A percentile compares a stretch with the other conserved stretches of the same genome.
Conservation (phyloP, 2,113 vertebrate genomes). For the Alethe diademata region DNA sequence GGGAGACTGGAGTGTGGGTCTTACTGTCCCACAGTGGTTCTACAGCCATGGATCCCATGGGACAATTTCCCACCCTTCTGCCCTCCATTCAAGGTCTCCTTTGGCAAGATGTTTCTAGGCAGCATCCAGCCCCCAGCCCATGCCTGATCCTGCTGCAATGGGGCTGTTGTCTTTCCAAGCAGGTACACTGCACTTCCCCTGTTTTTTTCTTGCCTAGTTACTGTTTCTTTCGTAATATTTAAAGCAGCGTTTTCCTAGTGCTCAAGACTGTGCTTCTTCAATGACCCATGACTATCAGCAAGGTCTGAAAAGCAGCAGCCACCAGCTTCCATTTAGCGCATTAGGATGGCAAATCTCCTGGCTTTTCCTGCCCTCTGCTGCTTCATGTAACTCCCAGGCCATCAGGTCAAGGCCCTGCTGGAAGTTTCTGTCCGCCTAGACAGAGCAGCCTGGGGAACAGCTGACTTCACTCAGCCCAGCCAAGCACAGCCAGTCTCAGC, state of each 20-base stretch:
- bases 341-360: neutral
- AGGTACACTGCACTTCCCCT: neutral
- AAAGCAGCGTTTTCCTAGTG: neutral
- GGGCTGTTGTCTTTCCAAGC: neutral
- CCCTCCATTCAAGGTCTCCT: neutral
- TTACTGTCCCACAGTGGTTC: neutral
- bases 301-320: neutral
- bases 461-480: neutral
- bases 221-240: neutral
- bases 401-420: neutral
- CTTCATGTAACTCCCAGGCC: neutral
- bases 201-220: neutral
- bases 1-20: neutral
- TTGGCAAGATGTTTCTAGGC: neutral
- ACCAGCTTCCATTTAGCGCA: neutral
- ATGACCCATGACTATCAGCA: neutral
- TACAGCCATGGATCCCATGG: rapidly evolving
- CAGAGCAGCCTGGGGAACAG: rapidly evolving
- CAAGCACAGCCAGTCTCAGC: neutral
- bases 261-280: neutral
- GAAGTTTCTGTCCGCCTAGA: neutral
- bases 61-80: neutral
- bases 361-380: neutral
- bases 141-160: neutral
- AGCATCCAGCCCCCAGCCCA: neutral